phyloP scores from a whole-genome alignment of 1,140 invertebrate genomes.

The Nylanderia fulva region DNA sequence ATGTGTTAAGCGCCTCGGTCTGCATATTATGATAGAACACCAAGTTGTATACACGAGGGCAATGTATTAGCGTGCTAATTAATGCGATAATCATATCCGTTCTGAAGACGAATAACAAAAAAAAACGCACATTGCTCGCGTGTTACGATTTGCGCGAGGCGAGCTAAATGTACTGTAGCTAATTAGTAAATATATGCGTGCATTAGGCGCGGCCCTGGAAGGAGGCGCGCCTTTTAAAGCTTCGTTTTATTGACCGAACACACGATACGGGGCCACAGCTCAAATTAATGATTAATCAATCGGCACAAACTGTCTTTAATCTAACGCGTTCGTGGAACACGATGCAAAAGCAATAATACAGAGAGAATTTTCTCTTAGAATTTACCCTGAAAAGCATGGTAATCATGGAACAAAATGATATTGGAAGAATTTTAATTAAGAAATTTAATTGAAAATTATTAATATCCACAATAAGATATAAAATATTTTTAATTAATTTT shows the following conservation, averaged over 20 bases:
- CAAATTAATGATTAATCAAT: slow-evolving; percentile 12
- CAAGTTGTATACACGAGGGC: background rate
- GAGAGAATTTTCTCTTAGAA: too few relatives aligned
- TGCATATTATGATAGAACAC: background rate
- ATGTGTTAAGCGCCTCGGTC: slow-evolving; percentile 47
- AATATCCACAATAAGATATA: too few relatives aligned
- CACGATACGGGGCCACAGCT: slow-evolving; percentile 15
- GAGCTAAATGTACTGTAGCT: slow-evolving; percentile 56
- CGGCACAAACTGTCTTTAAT: background rate
- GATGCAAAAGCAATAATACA: too few relatives aligned
- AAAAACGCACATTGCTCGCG: slow-evolving; percentile 11
- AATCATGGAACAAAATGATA: too few relatives aligned
- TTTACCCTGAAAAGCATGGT: too few relatives aligned
- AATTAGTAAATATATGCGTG: slow-evolving; percentile 8
- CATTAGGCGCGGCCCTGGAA: background rate
- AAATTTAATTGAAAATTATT: too few relatives aligned
- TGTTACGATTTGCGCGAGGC: slow-evolving; percentile 9
- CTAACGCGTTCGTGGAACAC: background rate
- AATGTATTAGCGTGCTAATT: slow-evolving; percentile 46
- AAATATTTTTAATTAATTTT: too few relatives aligned
- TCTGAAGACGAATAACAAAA: slow-evolving; percentile 30
- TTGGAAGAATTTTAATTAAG: too few relatives aligned
- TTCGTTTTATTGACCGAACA: slow-evolving; percentile 49
- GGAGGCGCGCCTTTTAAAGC: slow-evolving; percentile 20
- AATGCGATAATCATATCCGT: slow-evolving; percentile 50